A percentile compares a stretch with the other conserved stretches of the same genome.
Evolutionary conservation across 1,140 invertebrate genomes (phyloP).

Genomic region (Aphis gossypii): DNA sequence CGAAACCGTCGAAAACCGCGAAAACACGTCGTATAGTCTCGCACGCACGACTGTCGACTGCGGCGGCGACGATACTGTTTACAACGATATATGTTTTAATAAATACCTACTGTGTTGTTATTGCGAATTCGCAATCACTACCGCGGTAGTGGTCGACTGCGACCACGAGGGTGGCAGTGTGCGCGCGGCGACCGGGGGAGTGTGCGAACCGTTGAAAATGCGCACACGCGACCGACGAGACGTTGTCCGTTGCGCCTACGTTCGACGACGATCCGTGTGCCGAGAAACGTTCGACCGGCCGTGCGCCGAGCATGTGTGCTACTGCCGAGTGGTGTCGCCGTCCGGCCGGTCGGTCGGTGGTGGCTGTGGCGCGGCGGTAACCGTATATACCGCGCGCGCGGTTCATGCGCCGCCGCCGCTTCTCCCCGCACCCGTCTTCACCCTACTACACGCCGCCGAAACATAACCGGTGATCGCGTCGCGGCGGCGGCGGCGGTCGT

Average conservation of each 20-base stretch:
- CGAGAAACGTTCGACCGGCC: neutral
- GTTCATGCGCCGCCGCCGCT: neutral
- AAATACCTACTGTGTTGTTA: neutral
- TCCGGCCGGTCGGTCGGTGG: neutral
- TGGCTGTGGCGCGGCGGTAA: neutral
- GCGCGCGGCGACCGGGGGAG: neutral
- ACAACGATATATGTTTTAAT: too few species aligned
- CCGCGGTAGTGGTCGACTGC: neutral
- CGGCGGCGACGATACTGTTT: neutral
- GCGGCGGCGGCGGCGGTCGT: neutral
- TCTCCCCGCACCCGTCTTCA: neutral
- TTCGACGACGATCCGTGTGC: neutral
- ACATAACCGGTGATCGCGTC: neutral
- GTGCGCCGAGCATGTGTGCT: neutral
- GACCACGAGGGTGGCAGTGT: neutral
- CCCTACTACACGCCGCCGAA: neutral
- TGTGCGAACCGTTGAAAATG: conserved; percentile 1
- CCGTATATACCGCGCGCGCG: neutral
- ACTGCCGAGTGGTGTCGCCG: neutral
- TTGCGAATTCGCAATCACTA: neutral
- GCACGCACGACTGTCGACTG: neutral
- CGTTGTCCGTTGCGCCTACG: neutral
- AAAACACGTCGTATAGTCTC: neutral
- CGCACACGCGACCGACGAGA: neutral
- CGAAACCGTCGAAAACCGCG: neutral